Percentiles rank a stretch among this genome's conserved stretches.
Evolutionary conservation across 2,888 invertebrate genomes (phyloP).

Genomic region (Gastracanthus pulcherrimus): DNA sequence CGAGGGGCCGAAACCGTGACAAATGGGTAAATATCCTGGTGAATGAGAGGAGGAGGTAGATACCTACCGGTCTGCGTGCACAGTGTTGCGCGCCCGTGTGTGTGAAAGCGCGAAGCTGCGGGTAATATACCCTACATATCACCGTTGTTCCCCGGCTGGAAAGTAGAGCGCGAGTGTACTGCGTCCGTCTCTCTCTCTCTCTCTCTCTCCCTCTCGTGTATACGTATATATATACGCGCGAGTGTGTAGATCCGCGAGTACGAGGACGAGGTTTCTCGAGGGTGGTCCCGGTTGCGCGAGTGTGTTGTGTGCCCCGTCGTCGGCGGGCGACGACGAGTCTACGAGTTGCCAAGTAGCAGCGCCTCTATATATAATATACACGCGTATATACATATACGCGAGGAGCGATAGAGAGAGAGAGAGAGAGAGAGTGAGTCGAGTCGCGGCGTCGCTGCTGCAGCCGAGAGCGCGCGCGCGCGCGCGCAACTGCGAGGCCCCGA

Average conservation of each 20-base stretch:
- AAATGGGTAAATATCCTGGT: constrained; percentile 74
- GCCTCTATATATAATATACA: neutral
- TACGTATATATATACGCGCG: no score
- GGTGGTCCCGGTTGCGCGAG: neutral
- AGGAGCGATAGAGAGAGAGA: neutral
- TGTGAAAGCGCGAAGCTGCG: no score
- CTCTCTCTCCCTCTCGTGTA: neutral
- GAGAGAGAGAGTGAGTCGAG: neutral
- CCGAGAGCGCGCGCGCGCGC: neutral
- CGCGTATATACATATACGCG: neutral
- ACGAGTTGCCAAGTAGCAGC: constrained; percentile 23
- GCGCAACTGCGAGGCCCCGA: neutral
- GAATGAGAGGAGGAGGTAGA: no score
- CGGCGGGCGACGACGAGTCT: neutral
- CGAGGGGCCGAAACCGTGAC: constrained; percentile 70
- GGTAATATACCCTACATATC: neutral
- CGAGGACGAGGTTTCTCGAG: constrained; percentile 7
- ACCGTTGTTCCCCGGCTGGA: constrained; percentile 30
- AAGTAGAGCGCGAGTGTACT: constrained; percentile 53
- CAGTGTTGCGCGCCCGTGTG: constrained; percentile 38
- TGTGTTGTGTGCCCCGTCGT: neutral
- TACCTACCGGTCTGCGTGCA: constrained; percentile 14
- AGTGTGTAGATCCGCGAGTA: neutral
- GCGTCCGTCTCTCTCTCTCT: constrained; percentile 46
- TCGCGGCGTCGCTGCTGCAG: neutral